Base-by-base conservation (phyloP, 2,113 vertebrate genomes). In the Brevimyrus niger region DNA sequence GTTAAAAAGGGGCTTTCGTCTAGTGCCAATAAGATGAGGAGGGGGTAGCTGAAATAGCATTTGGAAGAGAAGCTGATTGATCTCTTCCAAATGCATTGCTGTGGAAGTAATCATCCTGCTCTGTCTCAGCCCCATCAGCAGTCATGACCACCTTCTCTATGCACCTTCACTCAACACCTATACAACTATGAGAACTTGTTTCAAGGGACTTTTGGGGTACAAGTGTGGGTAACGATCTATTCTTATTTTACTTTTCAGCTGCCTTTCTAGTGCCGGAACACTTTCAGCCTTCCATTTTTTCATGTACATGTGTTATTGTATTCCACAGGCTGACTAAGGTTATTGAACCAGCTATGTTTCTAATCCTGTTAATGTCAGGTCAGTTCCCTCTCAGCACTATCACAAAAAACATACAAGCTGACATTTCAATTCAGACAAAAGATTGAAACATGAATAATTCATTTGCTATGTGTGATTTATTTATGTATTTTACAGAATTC, bases 331-430 rank as follows among this genome's bases (percentile, higher is more conserved):
- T 58, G n/a, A 55, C 51, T 58, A 19, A 31, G 17, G 53, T 44
- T 6, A 87, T 87, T 35, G 0, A 42, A 42, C 17, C 19, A 27
- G 58, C 50, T 61, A 19, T 87, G 51, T 87, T 87, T 61, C 51
- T 86, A 3, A 8, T 58, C 86, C 86, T 87, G 53, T 35, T 87
- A 3, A 58, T 87, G 31, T 42, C 86, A 61, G 86, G 86, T 87
- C 86, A 87, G 86, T 87, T 27, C 17, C 38, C 4, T 21, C 86
- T 87, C 15, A 42, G 38, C 38, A 11, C 44, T 13, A n/a, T 9
- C 38, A 53, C 3, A 19, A 84, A 46, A 21, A 51, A 9, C 38
- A 8, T 44, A 4, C 10, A 89, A 27, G 10, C 5, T 83, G 9
- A 58, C 15, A 51, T 15, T 58, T 7, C 13, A 47, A 11, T 42